phyloP scores from a whole-genome alignment of 2,888 invertebrate genomes.

The Tenthredo distinguenda region DNA sequence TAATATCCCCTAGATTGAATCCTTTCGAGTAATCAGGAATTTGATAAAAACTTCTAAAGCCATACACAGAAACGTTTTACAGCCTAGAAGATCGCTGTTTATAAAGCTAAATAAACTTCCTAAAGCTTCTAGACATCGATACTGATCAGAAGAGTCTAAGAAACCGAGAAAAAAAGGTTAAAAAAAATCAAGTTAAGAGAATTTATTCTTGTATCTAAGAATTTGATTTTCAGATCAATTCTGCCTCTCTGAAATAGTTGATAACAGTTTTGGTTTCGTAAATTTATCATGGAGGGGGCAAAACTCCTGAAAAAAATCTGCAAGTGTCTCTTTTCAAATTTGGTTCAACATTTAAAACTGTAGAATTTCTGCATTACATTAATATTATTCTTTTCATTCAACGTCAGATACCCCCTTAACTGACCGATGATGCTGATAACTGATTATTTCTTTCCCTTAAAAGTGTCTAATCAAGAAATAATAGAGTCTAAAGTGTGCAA shows the following conservation, averaged over 20 bases:
- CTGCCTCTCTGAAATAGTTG: no score
- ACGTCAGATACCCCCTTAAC: slow-evolving; percentile 6
- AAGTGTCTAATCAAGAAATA: neutral
- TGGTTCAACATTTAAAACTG: neutral
- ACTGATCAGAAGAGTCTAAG: neutral
- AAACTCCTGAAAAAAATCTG: no score
- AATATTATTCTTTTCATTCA: neutral
- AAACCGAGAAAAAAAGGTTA: neutral
- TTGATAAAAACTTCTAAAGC: neutral
- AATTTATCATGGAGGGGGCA: no score
- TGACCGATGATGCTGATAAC: slow-evolving; percentile 8
- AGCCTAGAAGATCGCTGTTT: neutral
- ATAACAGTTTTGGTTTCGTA: no score
- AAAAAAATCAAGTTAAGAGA: neutral
- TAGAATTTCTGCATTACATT: neutral
- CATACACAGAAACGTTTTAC: neutral
- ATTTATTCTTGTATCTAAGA: neutral
- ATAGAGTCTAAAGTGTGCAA: neutral
- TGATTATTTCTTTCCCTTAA: neutral
- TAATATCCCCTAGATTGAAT: neutral
- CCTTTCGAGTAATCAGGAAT: neutral
- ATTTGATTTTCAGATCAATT: no score
- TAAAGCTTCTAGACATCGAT: neutral
- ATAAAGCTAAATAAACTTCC: neutral
- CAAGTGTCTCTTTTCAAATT: neutral